phyloP scores from a whole-genome alignment of 1,140 invertebrate species.

The Steinernema feltiae region DNA sequence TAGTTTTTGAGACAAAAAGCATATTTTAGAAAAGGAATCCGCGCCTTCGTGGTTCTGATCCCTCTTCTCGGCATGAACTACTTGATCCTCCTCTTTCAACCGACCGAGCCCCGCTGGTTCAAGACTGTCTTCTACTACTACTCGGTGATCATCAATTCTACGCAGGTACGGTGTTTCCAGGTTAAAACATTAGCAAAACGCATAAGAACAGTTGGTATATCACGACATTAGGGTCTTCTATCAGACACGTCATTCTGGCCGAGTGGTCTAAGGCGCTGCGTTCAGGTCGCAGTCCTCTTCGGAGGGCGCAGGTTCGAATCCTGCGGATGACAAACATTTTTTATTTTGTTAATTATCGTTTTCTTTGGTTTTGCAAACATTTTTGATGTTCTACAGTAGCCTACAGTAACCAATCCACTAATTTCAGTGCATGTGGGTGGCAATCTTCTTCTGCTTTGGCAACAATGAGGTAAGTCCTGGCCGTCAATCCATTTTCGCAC shows the following conservation, averaged over 20 bases:
- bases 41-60: background rate
- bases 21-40: background rate
- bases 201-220: too few relatives aligned
- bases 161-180: background rate
- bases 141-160: background rate
- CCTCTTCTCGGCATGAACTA: background rate
- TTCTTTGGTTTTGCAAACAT: background rate
- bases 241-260: slow-evolving; percentile 69
- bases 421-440: slow-evolving; percentile 13
- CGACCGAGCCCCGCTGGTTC: background rate
- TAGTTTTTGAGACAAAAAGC: background rate
- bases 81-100: background rate
- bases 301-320: slow-evolving; percentile 39
- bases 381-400: too few relatives aligned
- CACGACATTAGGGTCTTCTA: background rate
- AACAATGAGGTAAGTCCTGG: slow-evolving; percentile 4
- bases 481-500: background rate
- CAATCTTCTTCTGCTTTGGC: slow-evolving; percentile 6
- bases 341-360: background rate
- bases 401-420: too few relatives aligned
- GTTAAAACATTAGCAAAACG: background rate
- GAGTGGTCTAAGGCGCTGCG: slow-evolving; percentile 83
- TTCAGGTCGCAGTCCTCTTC: slow-evolving; percentile 75
- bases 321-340: too few relatives aligned
- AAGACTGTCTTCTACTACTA: slow-evolving; percentile 4